phyloP scores from a whole-genome alignment of 2,113 vertebrate species.

The Macrotus californicus region DNA sequence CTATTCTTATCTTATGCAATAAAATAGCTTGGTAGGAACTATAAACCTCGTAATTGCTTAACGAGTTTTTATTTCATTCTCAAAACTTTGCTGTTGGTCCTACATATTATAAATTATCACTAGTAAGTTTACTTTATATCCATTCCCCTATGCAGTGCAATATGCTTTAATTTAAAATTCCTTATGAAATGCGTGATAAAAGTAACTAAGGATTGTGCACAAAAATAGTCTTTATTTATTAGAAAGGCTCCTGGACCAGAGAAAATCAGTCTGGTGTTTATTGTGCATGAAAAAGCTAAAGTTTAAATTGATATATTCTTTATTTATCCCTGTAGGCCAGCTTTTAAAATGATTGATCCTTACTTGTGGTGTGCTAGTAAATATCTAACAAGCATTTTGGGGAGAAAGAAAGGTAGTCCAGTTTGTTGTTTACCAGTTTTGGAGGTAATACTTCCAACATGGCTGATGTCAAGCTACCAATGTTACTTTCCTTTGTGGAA shows the following conservation, averaged over 20 bases:
- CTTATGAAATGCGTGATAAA: slow-evolving; percentile 11
- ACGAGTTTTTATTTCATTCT: slow-evolving; percentile 29
- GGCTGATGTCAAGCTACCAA: background rate
- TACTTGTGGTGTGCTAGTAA: background rate
- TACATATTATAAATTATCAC: background rate
- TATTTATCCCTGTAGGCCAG: background rate
- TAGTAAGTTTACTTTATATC: slow-evolving; percentile 20
- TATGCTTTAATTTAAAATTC: slow-evolving; percentile 33
- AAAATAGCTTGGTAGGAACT: background rate
- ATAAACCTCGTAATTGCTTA: background rate
- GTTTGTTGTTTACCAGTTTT: background rate
- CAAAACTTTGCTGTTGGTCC: background rate
- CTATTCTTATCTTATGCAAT: background rate
- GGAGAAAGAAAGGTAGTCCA: fast-evolving
- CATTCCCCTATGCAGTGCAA: slow-evolving; percentile 1
- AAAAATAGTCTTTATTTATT: background rate
- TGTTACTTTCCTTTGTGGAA: background rate
- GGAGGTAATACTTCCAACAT: background rate
- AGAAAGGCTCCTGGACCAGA: background rate
- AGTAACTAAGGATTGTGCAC: background rate
- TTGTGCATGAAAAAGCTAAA: background rate
- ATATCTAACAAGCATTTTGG: background rate
- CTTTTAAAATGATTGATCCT: background rate
- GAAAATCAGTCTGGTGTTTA: background rate
- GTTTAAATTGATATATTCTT: background rate